Evolutionary conservation across 35 echinoderm and acorn worm genomes (phyloP), one percentile per base, ranked within the genome.

Genomic region (Lytechinus variegatus): DNA sequence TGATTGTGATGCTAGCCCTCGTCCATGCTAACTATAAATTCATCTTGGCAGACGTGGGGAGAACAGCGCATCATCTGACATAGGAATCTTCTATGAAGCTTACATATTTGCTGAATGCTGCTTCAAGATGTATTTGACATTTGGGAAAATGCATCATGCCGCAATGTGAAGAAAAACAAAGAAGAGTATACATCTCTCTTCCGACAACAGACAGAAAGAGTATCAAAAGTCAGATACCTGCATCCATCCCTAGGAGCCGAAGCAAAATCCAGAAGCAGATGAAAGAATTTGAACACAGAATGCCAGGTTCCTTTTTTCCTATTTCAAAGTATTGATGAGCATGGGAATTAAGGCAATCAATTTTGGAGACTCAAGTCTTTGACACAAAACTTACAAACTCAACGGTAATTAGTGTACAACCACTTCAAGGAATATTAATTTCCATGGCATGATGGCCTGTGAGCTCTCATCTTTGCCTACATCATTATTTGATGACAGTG

Each of bases 391-490:
- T 95, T 0, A 95, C 5, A 19, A 92, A 95, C 87, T 95, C 95
- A 28, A 11, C 87, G 56, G 95, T 95, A 16, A 95, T 92, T 9
- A 87, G 95, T 16, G 19, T 95, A 55, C 95, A 95, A 57, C 87
- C 95, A 56, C 91, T 95, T 2, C 53, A 88, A 86, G 95, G 28
- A 87, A 91, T 91, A 9, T 95, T 0, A 53, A 91, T 53, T 89
- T 95, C 54, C 28, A 5, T 54, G 95, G 92, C 57, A 94, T 96
- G 54, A 21, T 97, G 33, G 96, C 97, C 8, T 95, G 91, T 96
- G 87, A 97, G 27, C 55, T 96, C 8, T 90, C 96, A 91, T 94
- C 96, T 54, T 87, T 97, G 9, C 96, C 96, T 12, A 95, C 96
- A 92, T 61, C 94, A 12, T 61, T 96, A 7, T 97, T 97, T 54